Base-by-base conservation (phyloP, 2,113 vertebrate genomes). In the Abramis brama region DNA sequence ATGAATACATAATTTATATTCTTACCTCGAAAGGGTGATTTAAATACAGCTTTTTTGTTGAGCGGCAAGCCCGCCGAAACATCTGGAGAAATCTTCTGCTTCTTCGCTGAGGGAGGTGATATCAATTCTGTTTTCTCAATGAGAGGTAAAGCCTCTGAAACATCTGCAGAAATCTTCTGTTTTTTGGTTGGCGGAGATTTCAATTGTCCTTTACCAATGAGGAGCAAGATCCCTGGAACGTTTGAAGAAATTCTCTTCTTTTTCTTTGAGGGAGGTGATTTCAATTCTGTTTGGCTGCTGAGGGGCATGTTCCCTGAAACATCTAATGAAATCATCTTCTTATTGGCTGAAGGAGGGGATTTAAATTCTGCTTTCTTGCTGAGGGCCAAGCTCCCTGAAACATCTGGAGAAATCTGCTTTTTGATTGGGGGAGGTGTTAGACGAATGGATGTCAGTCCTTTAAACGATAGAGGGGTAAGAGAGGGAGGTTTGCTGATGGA, bases 401-500 rank as follows among this genome's bases (percentile, higher is more conserved):
- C 23, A 43, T 52, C 3, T 11, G 1, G 45, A 23, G 60, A 62
- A 19, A 4, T 10, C 11, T 21, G 57, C 87, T 85, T 85, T 78
- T 90, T 90, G 68, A 85, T 85, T 17, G 66, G 30, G 1, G 36
- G 68, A 71, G 45, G 27, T 39, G 36, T 88, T 85, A 89, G 91
- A 50, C 82, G 81, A 10, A 86, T 30, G 25, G 86, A 75, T 70
- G 78, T 79, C 21, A 76, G 64, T 19, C 66, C 75, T 66, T 88
- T 87, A 33, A 77, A 47, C 7, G 71, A 39, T 11, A 86, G n/a
- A 11, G 87, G 80, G 6, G 86, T 13, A 4, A 91, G 79, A 52
- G 92, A 88, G 17, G 90, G 81, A 43, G 43, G 43, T 73, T 43
- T 73, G 66, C 30, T 36, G 13, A 55, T 70, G n/a, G 62, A 47